A percentile compares a stretch with the other conserved stretches of the same genome.
Evolutionary conservation across 92 coral and sea anemone species (phyloP).

Genomic region (Hydrozoanthus gracilis): DNA sequence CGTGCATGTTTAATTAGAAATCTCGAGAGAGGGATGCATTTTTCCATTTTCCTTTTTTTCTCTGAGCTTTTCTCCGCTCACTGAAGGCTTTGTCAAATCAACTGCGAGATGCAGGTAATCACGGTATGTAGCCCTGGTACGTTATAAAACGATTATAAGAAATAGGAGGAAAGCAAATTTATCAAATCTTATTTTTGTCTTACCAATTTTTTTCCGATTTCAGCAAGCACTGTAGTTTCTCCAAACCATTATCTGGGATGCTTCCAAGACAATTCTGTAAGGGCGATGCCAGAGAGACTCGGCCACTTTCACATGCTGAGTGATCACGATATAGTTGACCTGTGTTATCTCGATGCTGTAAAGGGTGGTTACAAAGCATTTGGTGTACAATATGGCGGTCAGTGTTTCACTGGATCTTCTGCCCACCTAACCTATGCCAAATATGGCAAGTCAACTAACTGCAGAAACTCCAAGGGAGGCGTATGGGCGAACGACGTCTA

Average conservation of each 20-base stretch:
- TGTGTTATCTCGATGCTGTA: background rate
- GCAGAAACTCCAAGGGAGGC: constrained; percentile 33
- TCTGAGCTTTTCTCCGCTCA: too few relatives aligned
- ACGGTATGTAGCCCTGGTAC: too few relatives aligned
- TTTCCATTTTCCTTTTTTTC: too few relatives aligned
- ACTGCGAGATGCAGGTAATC: too few relatives aligned
- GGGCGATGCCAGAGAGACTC: background rate
- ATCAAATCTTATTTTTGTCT: background rate
- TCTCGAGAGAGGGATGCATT: too few relatives aligned
- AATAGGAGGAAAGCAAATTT: background rate
- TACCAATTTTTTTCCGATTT: background rate
- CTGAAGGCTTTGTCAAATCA: too few relatives aligned
- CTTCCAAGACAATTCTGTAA: background rate
- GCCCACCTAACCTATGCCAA: constrained; percentile 19
- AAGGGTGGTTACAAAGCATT: constrained; percentile 7
- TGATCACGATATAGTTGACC: background rate
- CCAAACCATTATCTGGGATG: background rate
- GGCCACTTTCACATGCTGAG: background rate
- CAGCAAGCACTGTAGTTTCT: background rate
- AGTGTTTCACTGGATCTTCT: constrained; percentile 30
- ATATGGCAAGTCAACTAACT: constrained; percentile 16
- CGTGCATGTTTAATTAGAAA: too few relatives aligned
- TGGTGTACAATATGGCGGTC: constrained; percentile 33
- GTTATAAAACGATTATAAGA: too few relatives aligned
- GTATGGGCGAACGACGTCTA: constrained; percentile 36